Evolutionary conservation across 1,140 invertebrate species (phyloP).

Genomic region (Steinernema feltiae): DNA sequence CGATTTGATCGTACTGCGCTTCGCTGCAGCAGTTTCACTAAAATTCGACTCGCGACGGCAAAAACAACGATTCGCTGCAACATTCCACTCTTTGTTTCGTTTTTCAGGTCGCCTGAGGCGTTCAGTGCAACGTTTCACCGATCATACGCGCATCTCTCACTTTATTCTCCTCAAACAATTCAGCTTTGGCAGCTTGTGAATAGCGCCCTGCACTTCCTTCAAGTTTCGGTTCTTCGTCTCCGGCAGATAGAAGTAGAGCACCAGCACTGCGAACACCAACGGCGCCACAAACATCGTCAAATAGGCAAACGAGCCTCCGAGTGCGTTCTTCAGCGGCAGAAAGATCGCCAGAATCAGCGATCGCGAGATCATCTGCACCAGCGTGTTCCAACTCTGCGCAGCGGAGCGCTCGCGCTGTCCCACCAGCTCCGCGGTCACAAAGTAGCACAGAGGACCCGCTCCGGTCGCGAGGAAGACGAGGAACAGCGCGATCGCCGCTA

Average conservation of each 20-base stretch:
- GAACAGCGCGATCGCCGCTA: slow-evolving; percentile 46
- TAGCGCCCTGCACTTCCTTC: slow-evolving; percentile 38
- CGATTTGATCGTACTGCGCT: no score
- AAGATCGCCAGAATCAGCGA: slow-evolving; percentile 39
- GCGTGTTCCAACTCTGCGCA: slow-evolving; percentile 46
- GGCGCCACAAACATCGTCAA: slow-evolving; percentile 44
- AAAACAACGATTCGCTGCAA: no score
- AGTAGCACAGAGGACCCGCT: slow-evolving; percentile 51
- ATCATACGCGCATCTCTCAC: no score
- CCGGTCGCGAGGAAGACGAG: slow-evolving; percentile 47
- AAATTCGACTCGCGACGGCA: no score
- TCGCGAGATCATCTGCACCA: slow-evolving; percentile 44
- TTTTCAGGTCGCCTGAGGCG: no score
- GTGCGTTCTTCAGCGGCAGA: slow-evolving; percentile 44
- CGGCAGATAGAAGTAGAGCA: slow-evolving; percentile 44
- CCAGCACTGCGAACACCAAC: slow-evolving; percentile 40
- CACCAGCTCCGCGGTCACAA: slow-evolving; percentile 49
- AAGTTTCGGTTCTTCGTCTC: slow-evolving; percentile 50
- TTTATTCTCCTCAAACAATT: no score
- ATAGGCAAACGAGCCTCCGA: slow-evolving; percentile 42
- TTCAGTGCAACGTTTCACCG: no score
- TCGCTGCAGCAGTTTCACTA: no score
- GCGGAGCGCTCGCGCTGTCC: slow-evolving; percentile 51
- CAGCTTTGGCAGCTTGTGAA: slow-evolving; percentile 25
- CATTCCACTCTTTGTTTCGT: no score